Percentiles rank a stretch among this genome's conserved stretches.
Conservation (phyloP, 2,797 vertebrate genomes). For the Lepidocolaptes lacrymiger region DNA sequence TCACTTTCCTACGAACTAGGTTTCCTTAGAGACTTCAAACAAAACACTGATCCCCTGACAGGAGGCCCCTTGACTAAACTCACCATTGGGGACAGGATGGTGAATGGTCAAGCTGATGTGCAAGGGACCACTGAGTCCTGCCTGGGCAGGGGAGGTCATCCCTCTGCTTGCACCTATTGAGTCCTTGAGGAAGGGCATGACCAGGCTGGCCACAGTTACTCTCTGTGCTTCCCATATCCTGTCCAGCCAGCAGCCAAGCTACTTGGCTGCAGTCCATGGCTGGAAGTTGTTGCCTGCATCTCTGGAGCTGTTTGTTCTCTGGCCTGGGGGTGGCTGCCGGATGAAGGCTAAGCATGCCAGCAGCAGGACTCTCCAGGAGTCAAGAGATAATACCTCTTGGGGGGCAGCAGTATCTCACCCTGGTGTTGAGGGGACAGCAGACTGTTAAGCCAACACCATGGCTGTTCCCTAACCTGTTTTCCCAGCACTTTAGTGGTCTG, state of each 20-base stretch:
- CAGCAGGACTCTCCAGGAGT: neutral
- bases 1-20: neutral
- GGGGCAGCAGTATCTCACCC: neutral
- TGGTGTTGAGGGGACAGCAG: neutral
- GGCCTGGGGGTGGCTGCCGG: neutral
- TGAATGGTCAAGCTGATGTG: accelerated
- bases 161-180: accelerated
- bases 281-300: neutral
- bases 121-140: accelerated
- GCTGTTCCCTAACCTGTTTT: neutral
- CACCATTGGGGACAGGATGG: accelerated
- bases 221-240: neutral
- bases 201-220: neutral
- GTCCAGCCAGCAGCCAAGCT: neutral
- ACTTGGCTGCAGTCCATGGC: neutral
- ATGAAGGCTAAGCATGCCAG: neutral
- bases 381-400: neutral
- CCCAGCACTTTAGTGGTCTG: neutral
- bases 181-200: neutral
- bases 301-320: neutral
- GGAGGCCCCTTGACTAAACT: neutral
- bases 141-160: accelerated
- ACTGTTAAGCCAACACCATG: accelerated
- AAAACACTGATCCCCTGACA: neutral
- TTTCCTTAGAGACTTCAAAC: constrained; percentile 7